Percentiles rank a stretch among this genome's conserved stretches.
These are phyloP conservation scores for cattle (Bos taurus) DNA, from an alignment of 2,113 vertebrate genomes.

Conservation along the genomic window ARS-UCD2.0 NC_037336.1:78818001-78818500, in stretches of 20 bases:
- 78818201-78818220: background rate
- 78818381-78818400: background rate
- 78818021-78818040: background rate
- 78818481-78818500: background rate
- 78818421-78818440: background rate
- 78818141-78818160: background rate
- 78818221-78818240: background rate
- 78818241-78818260: background rate
- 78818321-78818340: background rate
- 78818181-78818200: background rate
- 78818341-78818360: background rate
- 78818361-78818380: background rate
- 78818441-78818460: background rate
- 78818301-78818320: background rate
- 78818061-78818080: background rate
- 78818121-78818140: background rate
- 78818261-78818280: background rate
- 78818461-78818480: background rate
- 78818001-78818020: background rate
- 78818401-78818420: too few species aligned
- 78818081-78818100: background rate
- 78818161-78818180: background rate
- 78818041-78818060: background rate
- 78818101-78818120: background rate
- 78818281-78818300: background rate